Conservation (phyloP, 1,140 invertebrate genomes). For the Hyphantria cunea region DNA sequence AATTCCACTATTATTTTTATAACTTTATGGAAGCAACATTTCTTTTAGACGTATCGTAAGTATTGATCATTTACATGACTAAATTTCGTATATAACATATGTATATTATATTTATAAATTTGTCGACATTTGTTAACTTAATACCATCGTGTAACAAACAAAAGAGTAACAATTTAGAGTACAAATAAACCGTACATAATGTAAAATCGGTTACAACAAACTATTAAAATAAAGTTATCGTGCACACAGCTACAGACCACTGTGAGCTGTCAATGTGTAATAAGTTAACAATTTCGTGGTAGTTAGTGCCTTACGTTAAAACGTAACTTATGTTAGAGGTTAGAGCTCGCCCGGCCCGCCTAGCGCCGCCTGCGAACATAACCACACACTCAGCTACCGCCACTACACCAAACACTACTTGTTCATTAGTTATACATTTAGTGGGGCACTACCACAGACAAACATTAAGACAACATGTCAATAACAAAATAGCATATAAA, state of each 20-base stretch:
- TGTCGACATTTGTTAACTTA: constrained; percentile 70
- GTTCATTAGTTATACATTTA: background rate
- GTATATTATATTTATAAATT: constrained; percentile 68
- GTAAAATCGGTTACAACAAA: background rate
- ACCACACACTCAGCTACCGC: constrained; percentile 58
- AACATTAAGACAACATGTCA: constrained; percentile 3
- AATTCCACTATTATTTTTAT: constrained; percentile 55
- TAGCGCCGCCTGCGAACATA: constrained; percentile 78
- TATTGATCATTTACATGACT: constrained; percentile 63
- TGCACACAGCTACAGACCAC: background rate
- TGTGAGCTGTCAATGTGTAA: constrained; percentile 48
- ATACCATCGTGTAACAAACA: constrained; percentile 47
- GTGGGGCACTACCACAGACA: background rate
- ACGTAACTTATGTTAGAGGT: constrained; percentile 72
- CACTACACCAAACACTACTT: constrained; percentile 20
- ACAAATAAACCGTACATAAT: background rate
- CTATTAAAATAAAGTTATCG: background rate
- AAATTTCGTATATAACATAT: constrained; percentile 74
- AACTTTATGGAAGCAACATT: constrained; percentile 74
- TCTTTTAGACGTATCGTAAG: constrained; percentile 69
- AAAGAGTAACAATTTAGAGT: background rate
- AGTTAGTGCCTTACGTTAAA: constrained; percentile 74
- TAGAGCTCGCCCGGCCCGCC: constrained; percentile 50
- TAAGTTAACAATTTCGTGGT: constrained; percentile 68
- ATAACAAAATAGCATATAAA: constrained; percentile 4